A percentile compares a stretch with the other conserved stretches of the same genome.
Conservation (phyloP, 2,888 invertebrate species). For the Endomychus coccineus region DNA sequence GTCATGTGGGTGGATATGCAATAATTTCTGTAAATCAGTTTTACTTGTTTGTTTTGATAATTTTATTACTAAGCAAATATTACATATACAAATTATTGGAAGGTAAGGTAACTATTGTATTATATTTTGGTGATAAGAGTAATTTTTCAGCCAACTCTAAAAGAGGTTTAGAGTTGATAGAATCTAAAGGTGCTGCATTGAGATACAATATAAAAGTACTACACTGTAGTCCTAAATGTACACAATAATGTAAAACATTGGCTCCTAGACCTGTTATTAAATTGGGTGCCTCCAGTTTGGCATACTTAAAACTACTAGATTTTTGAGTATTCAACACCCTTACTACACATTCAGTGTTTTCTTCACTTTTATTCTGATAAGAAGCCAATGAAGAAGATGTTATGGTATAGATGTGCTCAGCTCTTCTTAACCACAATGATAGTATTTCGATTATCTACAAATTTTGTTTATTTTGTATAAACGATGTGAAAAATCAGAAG, state of each 20-base stretch:
- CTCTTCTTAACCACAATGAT: slow-evolving; percentile 29
- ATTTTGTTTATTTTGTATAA: slow-evolving; percentile 8
- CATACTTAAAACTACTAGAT: slow-evolving; percentile 20
- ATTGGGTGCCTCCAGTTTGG: slow-evolving; percentile 37
- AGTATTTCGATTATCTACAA: slow-evolving; percentile 35
- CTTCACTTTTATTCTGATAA: slow-evolving; percentile 30
- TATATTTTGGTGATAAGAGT: slow-evolving; percentile 19
- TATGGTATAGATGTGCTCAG: slow-evolving; percentile 30
- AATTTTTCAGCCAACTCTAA: slow-evolving; percentile 27
- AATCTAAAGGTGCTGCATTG: slow-evolving; percentile 36
- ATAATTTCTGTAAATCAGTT: too few species aligned
- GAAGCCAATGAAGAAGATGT: slow-evolving; percentile 31
- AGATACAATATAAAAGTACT: slow-evolving; percentile 35
- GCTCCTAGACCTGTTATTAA: slow-evolving; percentile 38
- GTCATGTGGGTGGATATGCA: too few species aligned
- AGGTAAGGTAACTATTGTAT: slow-evolving; percentile 15
- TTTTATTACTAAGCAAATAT: too few species aligned
- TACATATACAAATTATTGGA: slow-evolving; percentile 31
- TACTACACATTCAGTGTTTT: slow-evolving; percentile 29
- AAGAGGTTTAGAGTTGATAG: slow-evolving; percentile 33
- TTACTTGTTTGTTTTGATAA: too few species aligned
- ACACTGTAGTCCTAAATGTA: slow-evolving; percentile 28
- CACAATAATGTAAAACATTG: slow-evolving; percentile 35
- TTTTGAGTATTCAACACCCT: slow-evolving; percentile 27
- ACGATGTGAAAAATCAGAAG: slow-evolving; percentile 1